Evolutionary conservation across 2,797 vertebrate species (phyloP), one percentile per base, ranked within the genome.

Genomic region (Danio jaintianensis): DNA sequence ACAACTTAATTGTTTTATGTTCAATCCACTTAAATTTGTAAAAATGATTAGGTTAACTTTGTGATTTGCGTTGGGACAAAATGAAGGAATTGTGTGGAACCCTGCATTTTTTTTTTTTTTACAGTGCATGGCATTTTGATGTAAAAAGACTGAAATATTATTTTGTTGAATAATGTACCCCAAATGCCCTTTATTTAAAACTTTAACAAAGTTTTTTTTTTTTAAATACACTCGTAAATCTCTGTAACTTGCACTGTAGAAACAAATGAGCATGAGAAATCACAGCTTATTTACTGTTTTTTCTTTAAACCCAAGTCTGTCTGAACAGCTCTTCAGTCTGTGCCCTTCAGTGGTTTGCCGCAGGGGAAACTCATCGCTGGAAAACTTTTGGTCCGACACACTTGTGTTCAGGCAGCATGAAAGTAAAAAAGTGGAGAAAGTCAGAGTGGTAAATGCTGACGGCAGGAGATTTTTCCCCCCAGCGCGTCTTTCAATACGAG

Each of bases 351-450:
- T 45, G 50, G 3, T 22, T 56, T 56, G 52, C 69, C 22, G 38
- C n/a, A 50, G 10, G 56, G 53, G 16, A 48, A 61, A 61, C 56
- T 36, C 43, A 38, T 18, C 7, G 11, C 9, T 36, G 40, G 20
- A 29, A 71, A 75, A 80, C 47, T 12, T 45, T 66, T n/a, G 11
- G 38, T 52, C 62, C 13, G 42, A 71, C 70, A 59, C 71, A 62
- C 63, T 77, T 67, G 50, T 77, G 74, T 74, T 40, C 38, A 71
- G 56, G 50, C 20, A 71, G 20, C 61, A 59, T 75, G 52, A 75
- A 55, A 70, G 62, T 50, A 36, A 84, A 7, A 71, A 69, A 66
- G 64, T 13, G 8, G 36, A 82, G 68, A 47, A 15, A 50, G 43
- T 50, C 15, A 62, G 64, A 42, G 56, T 67, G 58, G 75, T 38